Conservation (phyloP, 2,797 vertebrate genomes). For the Characodon lateralis region DNA sequence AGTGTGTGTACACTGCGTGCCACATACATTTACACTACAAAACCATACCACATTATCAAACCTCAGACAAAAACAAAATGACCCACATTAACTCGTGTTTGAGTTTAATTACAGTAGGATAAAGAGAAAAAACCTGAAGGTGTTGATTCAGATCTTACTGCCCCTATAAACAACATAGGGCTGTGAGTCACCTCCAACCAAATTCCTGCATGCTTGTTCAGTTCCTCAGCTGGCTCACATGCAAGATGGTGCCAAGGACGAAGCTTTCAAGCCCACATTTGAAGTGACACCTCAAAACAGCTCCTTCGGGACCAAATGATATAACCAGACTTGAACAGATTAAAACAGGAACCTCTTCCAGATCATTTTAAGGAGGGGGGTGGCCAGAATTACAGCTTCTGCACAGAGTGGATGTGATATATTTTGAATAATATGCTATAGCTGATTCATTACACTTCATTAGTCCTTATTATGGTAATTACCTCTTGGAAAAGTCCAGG, state of each 20-base stretch:
- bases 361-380: constrained; percentile 12
- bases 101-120: constrained; percentile 28
- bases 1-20: constrained; percentile 14
- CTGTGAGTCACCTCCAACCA: constrained; percentile 63
- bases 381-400: constrained; percentile 3
- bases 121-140: constrained; percentile 51
- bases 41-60: constrained; percentile 20
- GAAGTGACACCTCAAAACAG: constrained; percentile 57
- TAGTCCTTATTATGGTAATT: neutral
- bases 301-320: constrained; percentile 49
- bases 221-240: constrained; percentile 45
- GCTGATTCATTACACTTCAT: neutral
- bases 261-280: constrained; percentile 61
- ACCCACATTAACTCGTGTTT: constrained; percentile 9
- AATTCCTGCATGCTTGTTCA: constrained; percentile 50
- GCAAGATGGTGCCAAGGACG: constrained; percentile 47
- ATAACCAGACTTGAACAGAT: constrained; percentile 49
- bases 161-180: constrained; percentile 59
- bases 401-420: neutral
- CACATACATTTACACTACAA: constrained; percentile 17
- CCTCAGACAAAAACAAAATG: neutral
- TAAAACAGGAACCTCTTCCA: constrained; percentile 13
- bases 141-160: constrained; percentile 45
- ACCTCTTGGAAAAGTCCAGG: neutral
- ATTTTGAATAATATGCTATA: neutral